A percentile compares a stretch with the other conserved stretches of the same genome.
phyloP scores from a whole-genome alignment of 2,797 vertebrate species.

The Rhinoraja longicauda region DNA sequence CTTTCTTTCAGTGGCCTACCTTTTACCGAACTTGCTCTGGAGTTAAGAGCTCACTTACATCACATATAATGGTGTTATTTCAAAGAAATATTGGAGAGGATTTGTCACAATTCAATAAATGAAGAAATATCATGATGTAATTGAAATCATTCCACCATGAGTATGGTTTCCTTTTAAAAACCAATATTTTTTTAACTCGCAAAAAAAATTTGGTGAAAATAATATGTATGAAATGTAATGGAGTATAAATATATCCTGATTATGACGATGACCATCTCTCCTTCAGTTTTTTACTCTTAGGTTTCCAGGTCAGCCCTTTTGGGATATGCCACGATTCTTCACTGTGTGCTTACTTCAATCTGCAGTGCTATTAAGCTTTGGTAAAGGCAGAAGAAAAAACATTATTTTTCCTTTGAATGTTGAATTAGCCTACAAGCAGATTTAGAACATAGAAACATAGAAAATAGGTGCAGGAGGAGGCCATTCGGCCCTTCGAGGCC shows the following conservation, averaged over 20 bases:
- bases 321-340: background rate
- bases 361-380: background rate
- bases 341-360: background rate
- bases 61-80: background rate
- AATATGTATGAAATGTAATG: background rate
- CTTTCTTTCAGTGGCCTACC: background rate
- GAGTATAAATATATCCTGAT: background rate
- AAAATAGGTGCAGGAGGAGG: no score
- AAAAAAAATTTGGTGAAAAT: background rate
- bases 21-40: background rate
- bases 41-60: background rate
- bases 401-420: background rate
- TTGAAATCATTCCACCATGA: background rate
- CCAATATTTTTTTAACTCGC: background rate
- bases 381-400: background rate
- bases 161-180: background rate
- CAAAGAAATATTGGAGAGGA: background rate
- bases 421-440: background rate
- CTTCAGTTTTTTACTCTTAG: background rate
- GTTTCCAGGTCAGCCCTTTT: background rate
- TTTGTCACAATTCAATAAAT: conserved; percentile 21
- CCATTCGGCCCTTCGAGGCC: no score
- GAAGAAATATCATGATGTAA: background rate
- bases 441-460: no score
- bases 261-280: background rate